Evolutionary conservation across 1,140 invertebrate species (phyloP).

Genomic region (Euschistus heros): DNA sequence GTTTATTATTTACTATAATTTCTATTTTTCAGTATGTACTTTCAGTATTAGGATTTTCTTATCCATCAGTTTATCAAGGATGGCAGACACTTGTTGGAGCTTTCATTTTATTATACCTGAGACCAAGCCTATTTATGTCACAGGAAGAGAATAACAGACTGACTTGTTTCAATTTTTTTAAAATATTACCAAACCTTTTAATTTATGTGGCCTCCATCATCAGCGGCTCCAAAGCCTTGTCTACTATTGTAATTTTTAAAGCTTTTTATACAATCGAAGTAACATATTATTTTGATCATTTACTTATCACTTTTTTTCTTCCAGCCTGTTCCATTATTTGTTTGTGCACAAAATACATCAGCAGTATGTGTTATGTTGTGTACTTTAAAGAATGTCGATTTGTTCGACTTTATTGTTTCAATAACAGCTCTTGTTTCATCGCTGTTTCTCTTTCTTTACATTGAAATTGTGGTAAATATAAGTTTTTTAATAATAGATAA

Average conservation of each 20-base stretch:
- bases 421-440: conserved; percentile 11
- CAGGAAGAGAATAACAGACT: neutral
- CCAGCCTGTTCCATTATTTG: conserved; percentile 18
- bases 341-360: conserved; percentile 9
- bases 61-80: conserved; percentile 40
- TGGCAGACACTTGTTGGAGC: conserved; percentile 39
- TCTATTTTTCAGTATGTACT: conserved; percentile 36
- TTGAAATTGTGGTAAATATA: conserved; percentile 1
- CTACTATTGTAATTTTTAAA: conserved; percentile 33
- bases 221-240: conserved; percentile 36
- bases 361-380: conserved; percentile 10
- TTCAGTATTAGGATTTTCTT: conserved; percentile 37
- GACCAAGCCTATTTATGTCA: conserved; percentile 32
- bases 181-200: conserved; percentile 35
- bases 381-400: conserved; percentile 3
- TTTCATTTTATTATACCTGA: conserved; percentile 33
- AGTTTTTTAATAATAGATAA: too few relatives aligned
- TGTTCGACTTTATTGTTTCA: conserved; percentile 10
- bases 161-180: neutral
- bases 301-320: neutral
- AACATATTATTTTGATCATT: neutral
- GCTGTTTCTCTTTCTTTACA: conserved; percentile 5
- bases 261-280: too few relatives aligned
- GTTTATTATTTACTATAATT: neutral
- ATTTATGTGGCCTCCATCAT: conserved; percentile 35